These are phyloP conservation scores for Stenopsyche tienmushanensis DNA, from an alignment of 1,140 invertebrate species.

Conservation along the genomic window DNA sequence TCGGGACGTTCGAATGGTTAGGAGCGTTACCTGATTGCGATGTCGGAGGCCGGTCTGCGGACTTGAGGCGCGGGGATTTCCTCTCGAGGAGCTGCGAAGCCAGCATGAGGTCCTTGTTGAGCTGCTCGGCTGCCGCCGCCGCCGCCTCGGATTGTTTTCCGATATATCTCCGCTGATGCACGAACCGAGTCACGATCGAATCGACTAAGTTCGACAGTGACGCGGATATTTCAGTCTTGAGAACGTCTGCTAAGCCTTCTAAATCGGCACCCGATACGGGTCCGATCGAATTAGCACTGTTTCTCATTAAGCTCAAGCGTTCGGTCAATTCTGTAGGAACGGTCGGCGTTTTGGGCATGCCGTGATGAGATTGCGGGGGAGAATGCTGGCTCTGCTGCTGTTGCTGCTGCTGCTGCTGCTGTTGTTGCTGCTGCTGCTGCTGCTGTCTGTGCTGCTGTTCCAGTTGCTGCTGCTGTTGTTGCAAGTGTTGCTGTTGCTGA, in stretches of 20 bases:
- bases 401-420: constrained; percentile 55
- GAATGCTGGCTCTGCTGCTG: constrained; percentile 49
- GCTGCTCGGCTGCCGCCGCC: constrained; percentile 72
- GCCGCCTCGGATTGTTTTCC: constrained; percentile 75
- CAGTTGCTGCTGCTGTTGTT: constrained; percentile 47
- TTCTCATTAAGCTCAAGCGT: constrained; percentile 64
- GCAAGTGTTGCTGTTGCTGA: constrained; percentile 54
- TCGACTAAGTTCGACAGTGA: constrained; percentile 85
- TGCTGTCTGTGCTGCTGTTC: constrained; percentile 57
- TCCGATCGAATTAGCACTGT: constrained; percentile 60
- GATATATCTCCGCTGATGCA: constrained; percentile 74
- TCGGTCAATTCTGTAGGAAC: constrained; percentile 62
- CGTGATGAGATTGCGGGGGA: constrained; percentile 48
- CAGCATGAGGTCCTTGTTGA: constrained; percentile 78
- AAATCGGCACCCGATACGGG: constrained; percentile 73
- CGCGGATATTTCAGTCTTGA: constrained; percentile 87
- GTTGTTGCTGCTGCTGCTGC: constrained; percentile 54
- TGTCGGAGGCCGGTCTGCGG: constrained; percentile 65
- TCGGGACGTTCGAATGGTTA: constrained; percentile 48
- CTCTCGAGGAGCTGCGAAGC: constrained; percentile 78
- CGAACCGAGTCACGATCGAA: constrained; percentile 79
- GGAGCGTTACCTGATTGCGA: constrained; percentile 62
- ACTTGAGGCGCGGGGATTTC: constrained; percentile 79
- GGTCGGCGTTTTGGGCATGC: constrained; percentile 52
- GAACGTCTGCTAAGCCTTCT: constrained; percentile 81